Conservation (phyloP, 2,888 invertebrate genomes). For the Oxystoma pomonae region DNA sequence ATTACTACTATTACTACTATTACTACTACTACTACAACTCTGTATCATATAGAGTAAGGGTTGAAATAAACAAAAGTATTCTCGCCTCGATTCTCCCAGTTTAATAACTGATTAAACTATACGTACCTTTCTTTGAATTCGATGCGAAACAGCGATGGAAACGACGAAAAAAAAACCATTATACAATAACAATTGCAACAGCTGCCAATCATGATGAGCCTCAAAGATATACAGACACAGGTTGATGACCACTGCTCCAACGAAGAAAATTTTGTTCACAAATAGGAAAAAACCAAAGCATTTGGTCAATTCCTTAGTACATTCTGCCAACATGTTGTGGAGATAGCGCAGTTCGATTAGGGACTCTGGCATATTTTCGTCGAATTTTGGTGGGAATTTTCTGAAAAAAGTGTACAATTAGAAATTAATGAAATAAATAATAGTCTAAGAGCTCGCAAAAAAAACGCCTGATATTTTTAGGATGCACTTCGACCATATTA, state of each 20-base stretch:
- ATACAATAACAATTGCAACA: slow-evolving; percentile 12
- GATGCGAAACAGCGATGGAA: neutral
- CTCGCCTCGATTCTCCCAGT: no score
- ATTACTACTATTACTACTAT: no score
- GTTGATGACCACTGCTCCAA: slow-evolving; percentile 29
- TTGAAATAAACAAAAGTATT: no score
- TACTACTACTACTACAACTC: no score
- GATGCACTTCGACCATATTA: no score
- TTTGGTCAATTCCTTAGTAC: slow-evolving; percentile 27
- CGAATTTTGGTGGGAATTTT: slow-evolving; percentile 1
- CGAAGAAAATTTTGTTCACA: slow-evolving; percentile 29
- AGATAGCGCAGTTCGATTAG: slow-evolving; percentile 26
- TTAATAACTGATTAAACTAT: no score
- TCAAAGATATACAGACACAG: slow-evolving; percentile 23
- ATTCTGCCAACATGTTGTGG: slow-evolving; percentile 28
- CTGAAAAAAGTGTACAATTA: no score
- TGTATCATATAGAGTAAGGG: no score
- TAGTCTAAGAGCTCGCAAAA: no score
- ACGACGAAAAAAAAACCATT: neutral
- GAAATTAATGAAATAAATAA: no score
- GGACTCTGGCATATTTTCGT: slow-evolving; percentile 19
- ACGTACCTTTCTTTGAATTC: slow-evolving; percentile 14
- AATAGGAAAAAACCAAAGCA: slow-evolving; percentile 32
- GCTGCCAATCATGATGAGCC: slow-evolving; percentile 12
- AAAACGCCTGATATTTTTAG: no score